Conservation (phyloP, 1,140 invertebrate species). For the Eufriesea mexicana region DNA sequence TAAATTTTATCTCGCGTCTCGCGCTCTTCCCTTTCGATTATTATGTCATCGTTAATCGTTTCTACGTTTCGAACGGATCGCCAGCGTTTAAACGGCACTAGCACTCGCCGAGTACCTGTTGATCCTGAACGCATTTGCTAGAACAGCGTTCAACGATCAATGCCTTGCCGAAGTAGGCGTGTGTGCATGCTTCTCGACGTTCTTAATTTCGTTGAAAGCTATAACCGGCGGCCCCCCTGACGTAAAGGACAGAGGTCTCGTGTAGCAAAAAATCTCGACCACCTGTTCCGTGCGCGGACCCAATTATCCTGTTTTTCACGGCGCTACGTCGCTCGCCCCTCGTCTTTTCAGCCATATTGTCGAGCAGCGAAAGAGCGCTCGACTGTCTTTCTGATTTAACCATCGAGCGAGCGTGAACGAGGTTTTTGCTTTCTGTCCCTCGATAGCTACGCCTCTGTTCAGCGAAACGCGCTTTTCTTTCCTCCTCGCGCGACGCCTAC, state of each 20-base stretch:
- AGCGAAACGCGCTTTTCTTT: too few species aligned
- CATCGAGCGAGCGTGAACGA: background rate
- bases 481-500: background rate
- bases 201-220: conserved; percentile 38
- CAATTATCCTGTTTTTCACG: conserved; percentile 45
- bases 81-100: too few species aligned
- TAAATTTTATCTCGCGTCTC: too few species aligned
- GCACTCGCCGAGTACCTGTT: conserved; percentile 10
- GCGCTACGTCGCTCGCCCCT: background rate
- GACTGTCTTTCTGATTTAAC: background rate
- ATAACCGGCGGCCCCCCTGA: background rate
- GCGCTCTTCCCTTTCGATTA: too few species aligned
- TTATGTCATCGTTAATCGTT: background rate
- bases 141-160: too few species aligned
- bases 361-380: conserved; percentile 1
- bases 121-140: background rate
- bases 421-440: background rate
- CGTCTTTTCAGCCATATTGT: background rate
- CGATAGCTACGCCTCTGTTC: background rate
- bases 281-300: conserved; percentile 29
- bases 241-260: conserved; percentile 1
- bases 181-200: conserved; percentile 3
- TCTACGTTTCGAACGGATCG: background rate
- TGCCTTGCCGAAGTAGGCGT: background rate
- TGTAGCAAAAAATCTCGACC: conserved; percentile 25